phyloP scores from a whole-genome alignment of 2,113 vertebrate species.

The Corvus cornix region DNA sequence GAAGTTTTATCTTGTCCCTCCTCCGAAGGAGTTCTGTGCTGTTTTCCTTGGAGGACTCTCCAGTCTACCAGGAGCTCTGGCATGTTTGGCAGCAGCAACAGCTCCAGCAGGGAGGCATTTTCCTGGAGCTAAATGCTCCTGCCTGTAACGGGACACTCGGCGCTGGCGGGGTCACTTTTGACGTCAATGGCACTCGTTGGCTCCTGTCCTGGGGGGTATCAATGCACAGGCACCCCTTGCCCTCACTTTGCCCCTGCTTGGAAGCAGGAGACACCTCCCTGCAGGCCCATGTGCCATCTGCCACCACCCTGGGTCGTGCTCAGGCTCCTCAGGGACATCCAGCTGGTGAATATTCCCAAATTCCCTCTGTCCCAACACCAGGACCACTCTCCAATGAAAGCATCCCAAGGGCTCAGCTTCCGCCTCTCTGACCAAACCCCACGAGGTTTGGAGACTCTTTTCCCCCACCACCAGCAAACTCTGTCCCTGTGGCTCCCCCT shows the following conservation, averaged over 20 bases:
- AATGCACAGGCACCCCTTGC: background rate
- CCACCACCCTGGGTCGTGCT: background rate
- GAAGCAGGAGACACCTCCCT: background rate
- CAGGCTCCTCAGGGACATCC: background rate
- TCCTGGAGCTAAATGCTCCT: constrained; percentile 12
- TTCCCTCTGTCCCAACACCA: background rate
- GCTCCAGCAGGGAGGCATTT: constrained; percentile 32
- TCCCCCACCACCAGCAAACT: background rate
- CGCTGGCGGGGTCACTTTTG: constrained; percentile 47
- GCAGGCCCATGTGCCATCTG: background rate
- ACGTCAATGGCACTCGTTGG: constrained; percentile 47
- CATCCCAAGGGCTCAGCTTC: background rate
- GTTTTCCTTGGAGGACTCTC: background rate
- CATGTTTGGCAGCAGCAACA: background rate
- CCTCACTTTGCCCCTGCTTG: background rate
- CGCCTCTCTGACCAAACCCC: background rate
- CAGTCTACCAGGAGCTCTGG: background rate
- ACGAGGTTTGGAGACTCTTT: background rate
- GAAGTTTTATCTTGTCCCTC: background rate
- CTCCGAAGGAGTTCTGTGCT: background rate
- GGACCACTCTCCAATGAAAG: background rate
- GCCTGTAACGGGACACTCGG: constrained; percentile 53
- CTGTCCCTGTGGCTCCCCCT: background rate
- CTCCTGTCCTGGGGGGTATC: constrained; percentile 24
- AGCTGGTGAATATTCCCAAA: background rate